Conservation (phyloP, 2,797 vertebrate genomes). For the Mormyrus proboscirostris region DNA sequence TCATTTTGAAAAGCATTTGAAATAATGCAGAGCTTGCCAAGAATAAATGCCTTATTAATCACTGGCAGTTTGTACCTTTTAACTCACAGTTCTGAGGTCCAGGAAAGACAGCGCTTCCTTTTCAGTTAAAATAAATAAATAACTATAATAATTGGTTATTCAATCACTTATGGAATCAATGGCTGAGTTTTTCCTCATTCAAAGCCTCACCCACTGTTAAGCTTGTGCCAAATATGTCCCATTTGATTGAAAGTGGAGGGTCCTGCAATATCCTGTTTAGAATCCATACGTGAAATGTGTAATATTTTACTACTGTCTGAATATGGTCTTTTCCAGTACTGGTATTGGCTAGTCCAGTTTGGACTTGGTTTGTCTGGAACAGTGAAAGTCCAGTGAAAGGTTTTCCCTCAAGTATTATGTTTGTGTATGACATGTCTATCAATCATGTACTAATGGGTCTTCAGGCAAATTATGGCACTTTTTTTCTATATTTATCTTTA, state of each 20-base stretch:
- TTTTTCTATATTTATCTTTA: background rate
- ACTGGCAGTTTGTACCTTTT: constrained; percentile 19
- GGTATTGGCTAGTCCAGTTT: background rate
- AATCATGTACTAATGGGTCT: background rate
- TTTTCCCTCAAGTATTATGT: background rate
- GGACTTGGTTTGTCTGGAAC: background rate
- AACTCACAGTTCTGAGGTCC: background rate
- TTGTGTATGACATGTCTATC: background rate
- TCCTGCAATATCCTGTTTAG: background rate
- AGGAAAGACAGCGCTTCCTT: background rate
- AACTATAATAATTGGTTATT: constrained; percentile 23
- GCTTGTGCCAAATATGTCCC: background rate
- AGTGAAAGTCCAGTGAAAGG: background rate
- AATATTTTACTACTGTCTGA: background rate
- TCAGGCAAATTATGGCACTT: background rate
- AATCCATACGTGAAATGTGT: background rate
- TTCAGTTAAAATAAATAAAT: background rate
- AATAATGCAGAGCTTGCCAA: constrained; percentile 43
- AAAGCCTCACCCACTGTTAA: background rate
- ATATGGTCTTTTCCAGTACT: background rate
- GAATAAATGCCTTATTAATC: constrained; percentile 44
- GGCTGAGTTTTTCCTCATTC: background rate
- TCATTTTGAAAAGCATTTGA: constrained; percentile 45
- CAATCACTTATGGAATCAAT: constrained; percentile 21
- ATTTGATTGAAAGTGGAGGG: background rate